Evolutionary conservation across 2,888 invertebrate species (phyloP).

Genomic region (Emmelina monodactyla): DNA sequence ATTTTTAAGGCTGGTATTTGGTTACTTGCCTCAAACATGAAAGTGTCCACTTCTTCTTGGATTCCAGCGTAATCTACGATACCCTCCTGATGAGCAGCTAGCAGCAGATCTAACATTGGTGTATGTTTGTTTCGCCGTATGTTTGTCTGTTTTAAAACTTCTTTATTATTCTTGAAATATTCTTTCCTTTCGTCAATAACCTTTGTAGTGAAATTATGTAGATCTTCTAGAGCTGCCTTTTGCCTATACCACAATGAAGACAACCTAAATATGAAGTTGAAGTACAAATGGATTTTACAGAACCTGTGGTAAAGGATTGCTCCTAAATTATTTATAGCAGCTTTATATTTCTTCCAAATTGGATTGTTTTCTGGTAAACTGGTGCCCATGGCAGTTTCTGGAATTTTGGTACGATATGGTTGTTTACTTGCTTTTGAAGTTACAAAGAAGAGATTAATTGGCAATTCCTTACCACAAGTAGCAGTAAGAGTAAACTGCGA

Average conservation of each 20-base stretch:
- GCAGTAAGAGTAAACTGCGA: not conserved
- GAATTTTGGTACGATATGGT: too few species aligned
- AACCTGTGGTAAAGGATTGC: too few species aligned
- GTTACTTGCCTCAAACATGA: conserved; percentile 70
- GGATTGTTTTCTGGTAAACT: not conserved
- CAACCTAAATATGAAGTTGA: too few species aligned
- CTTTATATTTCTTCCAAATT: not conserved
- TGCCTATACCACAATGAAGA: too few species aligned
- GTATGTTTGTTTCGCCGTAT: conserved; percentile 48
- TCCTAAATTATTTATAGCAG: not conserved
- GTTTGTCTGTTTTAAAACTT: conserved; percentile 16
- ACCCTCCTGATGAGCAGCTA: conserved; percentile 53
- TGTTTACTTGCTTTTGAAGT: too few species aligned
- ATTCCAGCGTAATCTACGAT: conserved; percentile 59
- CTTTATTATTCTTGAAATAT: conserved; percentile 11
- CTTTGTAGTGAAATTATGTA: conserved; percentile 15
- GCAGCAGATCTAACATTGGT: conserved; percentile 62
- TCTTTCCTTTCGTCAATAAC: conserved; percentile 43
- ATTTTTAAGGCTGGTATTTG: too few species aligned
- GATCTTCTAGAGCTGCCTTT: not conserved
- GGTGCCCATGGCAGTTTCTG: conserved; percentile 1
- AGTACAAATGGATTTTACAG: too few species aligned
- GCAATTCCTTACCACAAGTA: not conserved
- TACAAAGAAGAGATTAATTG: too few species aligned
- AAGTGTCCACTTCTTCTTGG: conserved; percentile 70